Base-by-base conservation (phyloP, 2,113 vertebrate species). In the Nothobranchius kuhntae region DNA sequence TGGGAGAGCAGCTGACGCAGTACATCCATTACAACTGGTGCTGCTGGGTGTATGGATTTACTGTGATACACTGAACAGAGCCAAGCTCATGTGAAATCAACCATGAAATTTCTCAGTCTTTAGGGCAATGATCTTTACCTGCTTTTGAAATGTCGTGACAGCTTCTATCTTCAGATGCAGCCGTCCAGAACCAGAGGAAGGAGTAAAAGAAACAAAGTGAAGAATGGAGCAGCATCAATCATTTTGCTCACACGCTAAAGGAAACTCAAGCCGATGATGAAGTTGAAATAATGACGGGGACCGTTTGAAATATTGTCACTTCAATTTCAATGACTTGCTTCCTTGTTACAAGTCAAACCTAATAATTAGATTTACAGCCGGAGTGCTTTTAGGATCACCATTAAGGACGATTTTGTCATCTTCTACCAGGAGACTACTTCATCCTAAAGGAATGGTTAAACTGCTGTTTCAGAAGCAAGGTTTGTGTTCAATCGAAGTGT, bases 231-330 rank as follows among this genome's bases (percentile, higher is more conserved):
- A 45, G 7, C 13, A 44, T 45, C 35, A 38, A 13, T 40, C 36
- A 24, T 40, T 52, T 9, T 42, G 6, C 38, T 58, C 40, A 21
- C n/a, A 21, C 9, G 21, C 38, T 45, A 17, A 24, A 46, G 51
- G 67, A 60, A 46, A 53, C 46, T 38, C 38, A 7, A 58, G 38
- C 14, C 10, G 5, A 13, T 7, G 38, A 42, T 58, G 7, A 21
- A 44, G 38, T 42, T 21, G 38, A 44, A 5, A n/a, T 44, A 21
- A 58, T n/a, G 13, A 42, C n/a, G 1, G n/a, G 38, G 36, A 10
- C 48, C 21, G 55, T 58, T 42, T 61, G 42, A 69, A 42, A 53
- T 69, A 60, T 61, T 53, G 40, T 51, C 40, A 30, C 14, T 61
- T 50, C 0, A 53, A 17, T 44, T 53, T 53, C 7, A 38, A 53